Evolutionary conservation across 2,888 invertebrate species (phyloP), one percentile per base, ranked within the genome.

Genomic region (Lucinisca nassula): DNA sequence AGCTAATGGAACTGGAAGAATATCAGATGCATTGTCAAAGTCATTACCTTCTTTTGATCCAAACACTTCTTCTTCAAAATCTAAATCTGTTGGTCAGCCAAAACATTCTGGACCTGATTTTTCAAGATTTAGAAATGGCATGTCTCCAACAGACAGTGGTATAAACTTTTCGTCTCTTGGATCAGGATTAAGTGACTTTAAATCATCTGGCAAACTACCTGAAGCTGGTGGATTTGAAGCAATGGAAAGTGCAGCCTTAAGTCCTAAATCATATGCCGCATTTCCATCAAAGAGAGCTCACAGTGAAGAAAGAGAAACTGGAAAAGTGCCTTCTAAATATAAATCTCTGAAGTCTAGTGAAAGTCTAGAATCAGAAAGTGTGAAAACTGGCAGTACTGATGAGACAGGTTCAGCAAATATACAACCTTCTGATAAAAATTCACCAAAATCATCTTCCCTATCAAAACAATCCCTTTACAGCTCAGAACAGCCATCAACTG

Each of bases 381-480:
- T 85, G 2, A 82, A 74, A 61, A 82, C 90, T 51, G 90, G 90
- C 37, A 90, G 90, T 49, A 85, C 85, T 37, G 90, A 90, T 61
- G 87, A 85, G 24, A 79, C 85, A 14, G 84, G 40, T 72, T 87
- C 87, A 27, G 4, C 21, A 10, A 4, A 12, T 32, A 17, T 35
- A 35, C 3, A 67, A 17, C 27, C 12, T 1, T 32, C 21, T 35
- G 35, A 67, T 35, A 10, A 21, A 17, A 80, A 75, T 38, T 17
- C 37, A 40, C 70, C 51, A 51, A 82, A 83, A n/a, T 45, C 83
- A 6, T 32, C 77, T 32, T 85, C 85, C 14, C 37, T 84, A 8
- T 78, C 84, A n/a, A 80, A 83, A 55, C 72, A 85, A 37, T 80
- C 83, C 76, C 32, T 45, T 32, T 85, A 80, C 73, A 55, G 35